Evolutionary conservation across 2,113 vertebrate species (phyloP), one percentile per base, ranked within the genome.

Genomic region (Seriola quinqueradiata): DNA sequence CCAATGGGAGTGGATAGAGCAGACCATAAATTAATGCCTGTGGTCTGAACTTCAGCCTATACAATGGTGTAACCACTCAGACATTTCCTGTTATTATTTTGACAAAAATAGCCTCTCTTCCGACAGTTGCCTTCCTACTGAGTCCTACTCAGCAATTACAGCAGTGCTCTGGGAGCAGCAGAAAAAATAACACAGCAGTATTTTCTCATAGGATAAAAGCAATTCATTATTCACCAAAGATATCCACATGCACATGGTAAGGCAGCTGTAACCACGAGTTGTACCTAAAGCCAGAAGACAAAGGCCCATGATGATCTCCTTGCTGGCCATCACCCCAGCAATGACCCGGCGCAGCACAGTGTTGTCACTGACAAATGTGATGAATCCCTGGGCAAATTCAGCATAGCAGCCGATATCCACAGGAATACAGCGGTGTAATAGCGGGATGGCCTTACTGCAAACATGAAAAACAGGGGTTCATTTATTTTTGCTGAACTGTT

Each of bases 231-330:
- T 46, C 21, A 52, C 4, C 0, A 1, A 28, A 70, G 40, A 28
- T 7, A 17, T 52, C 40, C 19, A 34, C 21, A 17, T 17, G 1
- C 3, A 10, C 5, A 14, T 7, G 63, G 28, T 38, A 8, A 59
- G 5, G 1, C 5, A 40, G 65, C 70, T 40, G 36, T 46, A 38
- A 73, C 0, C 1, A 17, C 67, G 38, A 14, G 48, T 96, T 69
- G 8, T 90, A 99, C 98, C 98, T 95, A 99, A 95, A 91, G 98
- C 97, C 87, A 99, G 96, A 88, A 99, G 89, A 93, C 98, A 99
- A 92, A 99, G 97, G 93, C 97, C 97, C 95, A 99, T 96, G 94
- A 99, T 99, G 95, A 98, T 98, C 94, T 99, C 98, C 96, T 98
- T 99, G 96, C 97, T 99, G 95, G 97, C 97, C 97, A 99, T 96